These are phyloP conservation scores for Plectrocnemia conspersa DNA, from an alignment of 1,140 invertebrate genomes.

Conservation along the genomic window DNA sequence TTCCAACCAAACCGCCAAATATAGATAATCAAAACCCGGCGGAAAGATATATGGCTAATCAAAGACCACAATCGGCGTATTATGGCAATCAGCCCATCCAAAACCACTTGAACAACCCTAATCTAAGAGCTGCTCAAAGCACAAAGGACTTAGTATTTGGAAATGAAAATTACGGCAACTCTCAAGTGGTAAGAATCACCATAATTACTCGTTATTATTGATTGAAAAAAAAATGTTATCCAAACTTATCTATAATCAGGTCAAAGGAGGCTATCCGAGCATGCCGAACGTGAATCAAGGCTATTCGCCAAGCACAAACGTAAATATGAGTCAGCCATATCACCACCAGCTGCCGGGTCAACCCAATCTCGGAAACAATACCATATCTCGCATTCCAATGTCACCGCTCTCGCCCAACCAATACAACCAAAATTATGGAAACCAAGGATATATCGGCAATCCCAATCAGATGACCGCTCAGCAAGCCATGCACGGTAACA, in stretches of 20 bases:
- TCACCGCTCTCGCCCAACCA: slow-evolving; percentile 12
- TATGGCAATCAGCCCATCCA: slow-evolving; percentile 37
- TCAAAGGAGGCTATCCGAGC: slow-evolving; percentile 36
- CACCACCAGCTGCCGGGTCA: slow-evolving; percentile 14
- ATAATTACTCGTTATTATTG: background rate
- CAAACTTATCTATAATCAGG: too few species aligned
- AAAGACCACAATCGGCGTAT: slow-evolving; percentile 46
- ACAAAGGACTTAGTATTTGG: slow-evolving; percentile 19
- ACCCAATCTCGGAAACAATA: background rate
- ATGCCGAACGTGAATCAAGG: slow-evolving; percentile 47
- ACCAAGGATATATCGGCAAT: background rate
- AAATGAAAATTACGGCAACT: slow-evolving; percentile 7
- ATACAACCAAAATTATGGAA: slow-evolving; percentile 15
- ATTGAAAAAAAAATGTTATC: slow-evolving; percentile 5
- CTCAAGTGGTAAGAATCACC: slow-evolving; percentile 9
- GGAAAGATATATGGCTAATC: slow-evolving; percentile 35
- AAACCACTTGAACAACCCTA: slow-evolving; percentile 34
- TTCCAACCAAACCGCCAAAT: slow-evolving; percentile 37
- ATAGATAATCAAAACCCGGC: slow-evolving; percentile 15
- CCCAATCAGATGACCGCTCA: slow-evolving; percentile 6
- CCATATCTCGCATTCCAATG: slow-evolving; percentile 4
- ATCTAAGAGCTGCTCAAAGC: slow-evolving; percentile 23
- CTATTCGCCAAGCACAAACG: slow-evolving; percentile 15
- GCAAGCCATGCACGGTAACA: slow-evolving; percentile 8
- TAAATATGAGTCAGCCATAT: slow-evolving; percentile 11